A percentile compares a stretch with the other conserved stretches of the same genome.
Conservation (phyloP, 2,113 vertebrate species). For the Actinemys pallida region DNA sequence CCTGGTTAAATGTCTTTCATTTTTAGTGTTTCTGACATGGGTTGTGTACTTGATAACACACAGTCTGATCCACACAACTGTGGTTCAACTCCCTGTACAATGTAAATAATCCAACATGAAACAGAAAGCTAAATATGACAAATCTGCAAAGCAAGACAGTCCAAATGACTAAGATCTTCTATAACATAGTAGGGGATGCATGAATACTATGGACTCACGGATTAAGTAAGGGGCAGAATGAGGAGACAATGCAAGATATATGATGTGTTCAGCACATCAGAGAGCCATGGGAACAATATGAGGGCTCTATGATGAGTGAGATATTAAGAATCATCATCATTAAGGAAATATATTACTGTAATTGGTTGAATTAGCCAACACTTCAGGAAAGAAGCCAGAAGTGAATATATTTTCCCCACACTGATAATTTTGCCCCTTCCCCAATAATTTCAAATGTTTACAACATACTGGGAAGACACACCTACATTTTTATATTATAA, state of each 20-base stretch:
- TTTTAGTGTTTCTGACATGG: conserved; percentile 11
- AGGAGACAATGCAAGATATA: neutral
- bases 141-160: neutral
- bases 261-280: neutral
- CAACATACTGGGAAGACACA: neutral
- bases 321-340: neutral
- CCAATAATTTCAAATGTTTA: neutral
- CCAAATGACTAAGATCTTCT: neutral
- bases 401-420: neutral
- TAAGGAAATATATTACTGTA: neutral
- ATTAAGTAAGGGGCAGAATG: neutral
- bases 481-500: neutral
- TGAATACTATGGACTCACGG: neutral
- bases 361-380: neutral
- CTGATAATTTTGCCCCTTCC: neutral
- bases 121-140: neutral
- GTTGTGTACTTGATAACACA: neutral
- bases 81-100: neutral
- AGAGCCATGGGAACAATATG: neutral
- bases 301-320: neutral
- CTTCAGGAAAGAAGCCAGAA: neutral
- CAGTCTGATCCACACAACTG: conserved; percentile 45
- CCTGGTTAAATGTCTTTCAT: neutral
- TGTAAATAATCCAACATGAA: neutral
- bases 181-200: neutral